Evolutionary conservation across 2,113 vertebrate species (phyloP), one percentile per base, ranked within the genome.

Genomic region (Lagopus muta): DNA sequence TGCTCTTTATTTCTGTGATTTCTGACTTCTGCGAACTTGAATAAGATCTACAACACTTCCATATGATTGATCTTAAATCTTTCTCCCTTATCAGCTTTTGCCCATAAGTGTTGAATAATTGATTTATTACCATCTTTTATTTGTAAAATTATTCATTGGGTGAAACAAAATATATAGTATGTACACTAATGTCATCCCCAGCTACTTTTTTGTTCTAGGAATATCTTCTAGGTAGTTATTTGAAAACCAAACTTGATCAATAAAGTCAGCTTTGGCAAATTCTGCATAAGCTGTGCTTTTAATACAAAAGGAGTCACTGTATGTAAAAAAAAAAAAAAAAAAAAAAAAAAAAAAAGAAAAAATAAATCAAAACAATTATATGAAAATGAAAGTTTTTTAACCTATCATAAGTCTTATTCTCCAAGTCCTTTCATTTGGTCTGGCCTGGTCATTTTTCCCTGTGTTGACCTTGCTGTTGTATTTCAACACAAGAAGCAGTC

Each of bases 1-100:
- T 13, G 19, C 60, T 90, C 86, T 64, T 69, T 81, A 87, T 77
- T 87, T 76, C 55, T 60, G 47, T 92, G 79, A 94, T 89, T 87
- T 95, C 72, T 88, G 16, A 79, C 17, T 30, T 65, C 66, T 22
- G 19, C 14, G 22, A 36, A 57, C 38, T 52, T 81, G 25, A 72
- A 45, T 48, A 32, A 92, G 93, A 81, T 66, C 11, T 54, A 69
- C 6, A 91, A 30, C 4, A 47, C 54, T 82, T 89, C 80, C 40
- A 70, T 10, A 36, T 54, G 19, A 76, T 72, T 90, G 38, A 43
- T 65, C 67, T 74, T 81, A 94, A 50, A 90, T 24, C 16, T 55
- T n/a, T 24, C 13, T 69, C 89, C 45, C 38, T 82, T 47, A 74
- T 2, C 34, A 58, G 28, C 11, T 73, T 66, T 77, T 73, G n/a